Evolutionary conservation across 2,113 vertebrate species (phyloP), one percentile per base, ranked within the genome.

Genomic region (Centropus unirufus): DNA sequence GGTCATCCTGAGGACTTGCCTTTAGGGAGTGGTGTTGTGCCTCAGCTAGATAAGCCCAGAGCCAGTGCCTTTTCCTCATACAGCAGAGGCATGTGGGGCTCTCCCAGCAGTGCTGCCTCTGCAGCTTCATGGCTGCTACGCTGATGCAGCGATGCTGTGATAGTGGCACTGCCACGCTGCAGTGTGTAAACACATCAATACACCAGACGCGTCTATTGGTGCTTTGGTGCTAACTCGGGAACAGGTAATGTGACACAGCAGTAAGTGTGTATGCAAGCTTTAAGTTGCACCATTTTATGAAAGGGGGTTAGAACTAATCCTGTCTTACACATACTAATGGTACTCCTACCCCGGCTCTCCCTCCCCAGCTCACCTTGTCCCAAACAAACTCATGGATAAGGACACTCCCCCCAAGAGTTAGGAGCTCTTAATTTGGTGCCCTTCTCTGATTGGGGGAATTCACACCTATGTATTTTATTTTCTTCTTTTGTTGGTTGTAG

Each of bases 31-130:
- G 18, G 57, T 26, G 72, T 2, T n/a, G 24, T 30, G 17, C 52
- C 49, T n/a, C 3, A 4, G 72, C 8, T 0, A 18, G 29, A 42
- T 42, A 44, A 55, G 49, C 17, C 0, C 0, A 32, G 62, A 69
- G 73, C 51, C 0, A 0, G 32, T 19, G 16, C 8, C n/a, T 16
- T 49, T 52, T 27, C 42, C 15, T 30, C 0, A 2, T 0, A 0
- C 39, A 21, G 63, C 52, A 15, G 75, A 62, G 47, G 23, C 0
- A 0, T 0, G 4, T 0, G 3, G 55, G 61, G 44, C 30, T 59
- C 12, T 47, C 7, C 11, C 1, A 0, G 64, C 21, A 44, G 49
- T 2, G 17, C 52, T 42, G 52, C 70, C 69, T 40, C 29, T 9
- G 51, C 52, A 51, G 62, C 3, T 1, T 29, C 47, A 39, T 4